A percentile compares a stretch with the other conserved stretches of the same genome.
Evolutionary conservation across 2,113 vertebrate genomes (phyloP).

Genomic region (Psettodes erumei): DNA sequence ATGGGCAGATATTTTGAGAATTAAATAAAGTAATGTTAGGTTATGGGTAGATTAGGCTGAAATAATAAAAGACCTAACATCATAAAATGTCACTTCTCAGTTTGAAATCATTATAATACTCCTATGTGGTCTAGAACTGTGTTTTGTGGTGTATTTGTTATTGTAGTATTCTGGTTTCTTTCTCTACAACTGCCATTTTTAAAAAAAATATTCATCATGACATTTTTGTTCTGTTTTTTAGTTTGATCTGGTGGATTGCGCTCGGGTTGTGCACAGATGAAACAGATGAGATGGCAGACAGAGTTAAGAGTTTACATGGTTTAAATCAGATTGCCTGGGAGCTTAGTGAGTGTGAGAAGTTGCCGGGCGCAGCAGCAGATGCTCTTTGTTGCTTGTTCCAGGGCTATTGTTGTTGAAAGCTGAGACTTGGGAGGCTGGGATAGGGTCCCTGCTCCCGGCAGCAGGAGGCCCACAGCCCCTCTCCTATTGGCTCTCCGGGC

Average conservation of each 20-base stretch:
- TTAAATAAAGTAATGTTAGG: neutral
- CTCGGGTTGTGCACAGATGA: neutral
- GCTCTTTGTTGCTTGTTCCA: constrained; percentile 83
- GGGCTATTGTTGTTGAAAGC: constrained; percentile 80
- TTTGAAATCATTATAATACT: neutral
- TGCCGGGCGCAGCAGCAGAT: constrained; percentile 71
- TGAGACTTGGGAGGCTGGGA: constrained; percentile 65
- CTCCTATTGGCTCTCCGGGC: constrained; percentile 83
- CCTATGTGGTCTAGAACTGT: neutral
- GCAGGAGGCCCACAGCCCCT: constrained; percentile 68
- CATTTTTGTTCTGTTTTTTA: neutral
- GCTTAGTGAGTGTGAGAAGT: constrained; percentile 68
- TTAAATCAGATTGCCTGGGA: constrained; percentile 48
- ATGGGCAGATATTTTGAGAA: neutral
- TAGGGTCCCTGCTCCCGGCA: constrained; percentile 80
- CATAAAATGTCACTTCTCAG: no score
- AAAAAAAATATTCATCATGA: no score
- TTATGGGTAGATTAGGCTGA: neutral
- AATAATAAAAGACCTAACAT: neutral
- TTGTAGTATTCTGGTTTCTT: neutral
- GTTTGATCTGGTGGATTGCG: neutral
- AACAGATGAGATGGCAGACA: neutral
- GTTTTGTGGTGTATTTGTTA: neutral
- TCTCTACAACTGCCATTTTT: neutral
- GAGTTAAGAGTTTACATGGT: neutral